Conservation (phyloP, 2,888 invertebrate genomes). For the Calliphora vomitoria region DNA sequence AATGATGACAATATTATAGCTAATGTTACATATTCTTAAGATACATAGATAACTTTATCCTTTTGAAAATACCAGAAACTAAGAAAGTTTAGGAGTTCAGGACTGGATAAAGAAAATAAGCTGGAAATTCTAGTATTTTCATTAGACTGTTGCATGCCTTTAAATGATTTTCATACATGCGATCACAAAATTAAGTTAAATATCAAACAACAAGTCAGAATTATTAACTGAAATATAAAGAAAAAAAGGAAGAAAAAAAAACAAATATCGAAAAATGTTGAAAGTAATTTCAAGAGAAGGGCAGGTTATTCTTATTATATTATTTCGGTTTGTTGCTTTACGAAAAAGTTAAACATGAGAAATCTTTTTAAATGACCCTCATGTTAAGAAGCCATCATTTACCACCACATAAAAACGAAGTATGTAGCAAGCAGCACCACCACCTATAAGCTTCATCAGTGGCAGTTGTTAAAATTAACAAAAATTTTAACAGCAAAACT, state of each 20-base stretch:
- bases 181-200: conserved; percentile 69
- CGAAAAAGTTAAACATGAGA: conserved; percentile 50
- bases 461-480: conserved; percentile 66
- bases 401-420: conserved; percentile 45
- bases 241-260: not conserved
- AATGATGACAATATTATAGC: conserved; percentile 50
- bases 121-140: conserved; percentile 22
- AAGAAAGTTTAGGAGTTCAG: not conserved
- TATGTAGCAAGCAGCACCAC: not conserved
- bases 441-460: conserved; percentile 36
- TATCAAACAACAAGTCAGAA: conserved; percentile 37
- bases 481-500: conserved; percentile 37
- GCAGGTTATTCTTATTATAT: conserved; percentile 42
- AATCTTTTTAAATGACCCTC: conserved; percentile 71
- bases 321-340: conserved; percentile 13
- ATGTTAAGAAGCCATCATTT: conserved; percentile 72
- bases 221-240: conserved; percentile 28
- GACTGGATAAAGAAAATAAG: not conserved
- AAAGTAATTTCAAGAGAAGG: conserved; percentile 49
- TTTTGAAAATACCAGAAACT: not conserved
- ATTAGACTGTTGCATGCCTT: conserved; percentile 17
- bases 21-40: conserved; percentile 28
- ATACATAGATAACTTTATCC: conserved; percentile 33
- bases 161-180: conserved; percentile 63
- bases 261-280: conserved; percentile 20